Evolutionary conservation across 1,140 invertebrate genomes (phyloP).

Genomic region (Drosophila rufa): DNA sequence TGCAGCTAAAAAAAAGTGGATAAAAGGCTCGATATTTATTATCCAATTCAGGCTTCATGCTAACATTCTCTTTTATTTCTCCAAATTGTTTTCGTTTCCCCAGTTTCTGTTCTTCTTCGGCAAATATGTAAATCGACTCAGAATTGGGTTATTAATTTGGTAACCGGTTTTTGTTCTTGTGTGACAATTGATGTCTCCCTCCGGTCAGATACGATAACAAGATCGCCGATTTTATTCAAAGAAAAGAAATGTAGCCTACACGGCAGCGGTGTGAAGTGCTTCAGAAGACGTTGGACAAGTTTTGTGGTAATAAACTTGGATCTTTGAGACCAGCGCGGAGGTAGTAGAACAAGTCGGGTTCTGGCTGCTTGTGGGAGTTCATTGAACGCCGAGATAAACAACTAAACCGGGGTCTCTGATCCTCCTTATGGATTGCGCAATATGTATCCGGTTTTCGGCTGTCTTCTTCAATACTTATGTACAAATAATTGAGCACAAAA

Average conservation of each 20-base stretch:
- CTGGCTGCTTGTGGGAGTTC: constrained; percentile 52
- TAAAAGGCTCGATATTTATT: not conserved
- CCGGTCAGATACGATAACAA: constrained; percentile 32
- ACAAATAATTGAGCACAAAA: not conserved
- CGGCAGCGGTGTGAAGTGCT: constrained; percentile 14
- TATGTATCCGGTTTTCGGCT: constrained; percentile 25
- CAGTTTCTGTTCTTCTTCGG: constrained; percentile 19
- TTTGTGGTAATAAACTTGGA: constrained; percentile 33
- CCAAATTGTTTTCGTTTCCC: constrained; percentile 25
- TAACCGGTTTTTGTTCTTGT: constrained; percentile 41
- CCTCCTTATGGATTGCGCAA: constrained; percentile 34
- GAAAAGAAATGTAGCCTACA: constrained; percentile 57
- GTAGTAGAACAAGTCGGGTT: constrained; percentile 36
- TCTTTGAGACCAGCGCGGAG: not conserved
- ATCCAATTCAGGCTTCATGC: not conserved
- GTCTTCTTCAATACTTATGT: not conserved
- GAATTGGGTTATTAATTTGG: constrained; percentile 67
- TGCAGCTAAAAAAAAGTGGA: not conserved
- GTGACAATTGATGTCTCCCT: constrained; percentile 24
- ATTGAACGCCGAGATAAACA: constrained; percentile 63
- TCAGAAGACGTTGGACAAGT: constrained; percentile 69
- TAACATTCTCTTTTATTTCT: not conserved
- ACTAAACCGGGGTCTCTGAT: constrained; percentile 24
- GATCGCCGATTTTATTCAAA: constrained; percentile 53
- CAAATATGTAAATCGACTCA: constrained; percentile 58